A percentile compares a stretch with the other conserved stretches of the same genome.
Evolutionary conservation across 2,113 vertebrate genomes (phyloP).

Genomic region (Laticauda laticaudata): DNA sequence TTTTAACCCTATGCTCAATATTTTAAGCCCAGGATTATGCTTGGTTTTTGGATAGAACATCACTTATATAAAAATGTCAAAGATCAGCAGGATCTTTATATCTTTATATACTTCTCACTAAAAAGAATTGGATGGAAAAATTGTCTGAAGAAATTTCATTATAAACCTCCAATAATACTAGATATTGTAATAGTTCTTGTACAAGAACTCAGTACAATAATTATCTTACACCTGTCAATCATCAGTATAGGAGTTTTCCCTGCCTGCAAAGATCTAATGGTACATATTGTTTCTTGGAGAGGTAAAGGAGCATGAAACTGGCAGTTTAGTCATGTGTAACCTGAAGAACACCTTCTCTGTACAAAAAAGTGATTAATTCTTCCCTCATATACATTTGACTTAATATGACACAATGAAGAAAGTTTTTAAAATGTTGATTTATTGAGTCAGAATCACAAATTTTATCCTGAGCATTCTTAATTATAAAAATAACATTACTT

Average conservation of each 20-base stretch:
- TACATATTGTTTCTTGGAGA: background rate
- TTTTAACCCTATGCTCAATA: background rate
- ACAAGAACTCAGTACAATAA: background rate
- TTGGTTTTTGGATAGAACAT: background rate
- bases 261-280: background rate
- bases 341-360: background rate
- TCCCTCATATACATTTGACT: background rate
- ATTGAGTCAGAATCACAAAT: background rate
- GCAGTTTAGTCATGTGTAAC: background rate
- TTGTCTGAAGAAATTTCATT: background rate
- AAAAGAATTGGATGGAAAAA: background rate
- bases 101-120: background rate
- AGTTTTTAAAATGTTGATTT: background rate
- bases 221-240: background rate
- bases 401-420: background rate
- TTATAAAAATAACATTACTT: background rate
- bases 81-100: background rate
- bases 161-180: background rate
- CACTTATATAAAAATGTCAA: background rate
- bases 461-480: background rate
- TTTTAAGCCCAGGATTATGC: background rate
- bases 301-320: background rate
- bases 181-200: background rate
- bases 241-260: background rate
- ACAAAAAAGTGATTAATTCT: background rate